A percentile compares a stretch with the other conserved stretches of the same genome.
Conservation (phyloP, 2,113 vertebrate genomes). For the Hystrix brachyura region DNA sequence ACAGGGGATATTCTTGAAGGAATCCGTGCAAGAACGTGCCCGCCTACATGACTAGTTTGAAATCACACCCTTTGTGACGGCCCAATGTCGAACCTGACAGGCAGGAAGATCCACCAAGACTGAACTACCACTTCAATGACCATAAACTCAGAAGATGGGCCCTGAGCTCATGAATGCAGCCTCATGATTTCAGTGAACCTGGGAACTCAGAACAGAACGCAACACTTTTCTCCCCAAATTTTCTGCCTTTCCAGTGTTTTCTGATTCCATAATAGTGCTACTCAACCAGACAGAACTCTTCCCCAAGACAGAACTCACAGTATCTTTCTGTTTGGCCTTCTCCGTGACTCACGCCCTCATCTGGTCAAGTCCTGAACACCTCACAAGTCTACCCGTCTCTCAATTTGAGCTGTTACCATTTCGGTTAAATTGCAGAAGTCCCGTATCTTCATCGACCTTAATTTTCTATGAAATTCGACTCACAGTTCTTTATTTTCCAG, state of each 20-base stretch:
- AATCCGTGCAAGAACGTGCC: neutral
- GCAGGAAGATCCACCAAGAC: conserved; percentile 4
- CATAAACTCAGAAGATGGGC: neutral
- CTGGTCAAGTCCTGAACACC: neutral
- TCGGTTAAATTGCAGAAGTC: neutral
- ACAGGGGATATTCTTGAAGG: neutral
- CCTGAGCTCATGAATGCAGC: neutral
- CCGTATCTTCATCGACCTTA: neutral
- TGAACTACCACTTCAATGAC: neutral
- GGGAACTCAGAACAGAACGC: neutral
- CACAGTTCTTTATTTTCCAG: conserved; percentile 48
- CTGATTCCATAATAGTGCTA: neutral
- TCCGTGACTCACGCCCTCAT: neutral
- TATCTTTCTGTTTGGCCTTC: neutral
- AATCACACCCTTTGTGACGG: neutral
- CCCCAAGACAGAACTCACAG: neutral
- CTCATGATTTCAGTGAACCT: neutral
- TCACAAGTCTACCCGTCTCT: neutral
- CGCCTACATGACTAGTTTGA: neutral
- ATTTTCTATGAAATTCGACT: conserved; percentile 6
- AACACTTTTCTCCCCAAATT: neutral
- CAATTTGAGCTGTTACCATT: neutral
- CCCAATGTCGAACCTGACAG: neutral
- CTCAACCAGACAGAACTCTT: neutral
- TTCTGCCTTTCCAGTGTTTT: neutral